Evolutionary conservation across 1,140 invertebrate species (phyloP).

Genomic region (Listronotus bonariensis): DNA sequence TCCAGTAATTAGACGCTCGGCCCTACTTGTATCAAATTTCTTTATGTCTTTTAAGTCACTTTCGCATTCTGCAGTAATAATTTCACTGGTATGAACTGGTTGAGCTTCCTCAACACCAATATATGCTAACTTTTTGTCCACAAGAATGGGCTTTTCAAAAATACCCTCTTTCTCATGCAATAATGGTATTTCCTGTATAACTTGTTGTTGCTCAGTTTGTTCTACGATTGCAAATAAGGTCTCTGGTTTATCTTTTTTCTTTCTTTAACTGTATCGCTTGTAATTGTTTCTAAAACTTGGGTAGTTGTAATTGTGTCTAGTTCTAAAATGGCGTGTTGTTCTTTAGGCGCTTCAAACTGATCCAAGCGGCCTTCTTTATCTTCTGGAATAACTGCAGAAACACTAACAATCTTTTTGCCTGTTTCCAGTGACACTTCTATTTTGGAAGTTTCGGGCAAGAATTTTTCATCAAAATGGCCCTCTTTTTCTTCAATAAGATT

Average conservation of each 20-base stretch:
- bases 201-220: conserved; percentile 46
- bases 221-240: conserved; percentile 39
- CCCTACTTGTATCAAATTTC: conserved; percentile 48
- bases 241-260: conserved; percentile 39
- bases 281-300: conserved; percentile 46
- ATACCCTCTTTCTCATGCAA: conserved; percentile 54
- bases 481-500: conserved; percentile 52
- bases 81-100: conserved; percentile 48
- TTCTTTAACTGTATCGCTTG: conserved; percentile 42
- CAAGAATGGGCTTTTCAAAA: conserved; percentile 32
- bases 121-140: conserved; percentile 47
- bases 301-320: conserved; percentile 48
- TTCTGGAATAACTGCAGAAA: conserved; percentile 51
- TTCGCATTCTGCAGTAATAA: conserved; percentile 53
- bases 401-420: conserved; percentile 49
- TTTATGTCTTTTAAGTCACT: conserved; percentile 43
- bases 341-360: conserved; percentile 35
- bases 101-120: conserved; percentile 49
- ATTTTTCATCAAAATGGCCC: conserved; percentile 49
- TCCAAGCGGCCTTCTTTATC: conserved; percentile 53
- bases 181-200: conserved; percentile 45
- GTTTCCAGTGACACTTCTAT: conserved; percentile 58
- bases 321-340: conserved; percentile 47
- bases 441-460: conserved; percentile 50
- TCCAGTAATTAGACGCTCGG: conserved; percentile 46